phyloP scores from a whole-genome alignment of 2,888 invertebrate species.

The Ramazzottius varieornatus region DNA sequence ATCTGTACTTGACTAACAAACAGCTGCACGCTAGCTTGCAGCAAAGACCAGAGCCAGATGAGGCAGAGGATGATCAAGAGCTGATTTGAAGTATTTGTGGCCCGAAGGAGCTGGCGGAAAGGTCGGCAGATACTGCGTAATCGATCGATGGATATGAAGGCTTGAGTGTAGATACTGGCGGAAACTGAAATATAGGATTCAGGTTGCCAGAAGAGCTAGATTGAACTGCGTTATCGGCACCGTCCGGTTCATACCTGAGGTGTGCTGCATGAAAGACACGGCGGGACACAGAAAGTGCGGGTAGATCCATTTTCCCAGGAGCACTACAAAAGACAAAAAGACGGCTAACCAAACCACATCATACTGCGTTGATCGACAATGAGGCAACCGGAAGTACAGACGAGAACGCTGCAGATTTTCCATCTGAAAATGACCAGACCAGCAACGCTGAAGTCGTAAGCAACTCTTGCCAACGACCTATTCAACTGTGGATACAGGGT shows the following conservation, averaged over 20 bases:
- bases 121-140: slow-evolving; percentile 1
- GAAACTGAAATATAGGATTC: too few relatives aligned
- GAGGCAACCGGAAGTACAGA: too few relatives aligned
- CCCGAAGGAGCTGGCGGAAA: not conserved
- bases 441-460: too few relatives aligned
- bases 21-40: not conserved
- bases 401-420: too few relatives aligned
- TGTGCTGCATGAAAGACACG: slow-evolving; percentile 26
- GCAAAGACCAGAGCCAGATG: not conserved
- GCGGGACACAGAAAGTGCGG: slow-evolving; percentile 26
- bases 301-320: slow-evolving; percentile 24
- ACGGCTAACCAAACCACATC: too few relatives aligned
- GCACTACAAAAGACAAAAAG: not conserved
- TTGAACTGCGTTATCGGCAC: too few relatives aligned
- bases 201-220: too few relatives aligned
- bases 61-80: not conserved
- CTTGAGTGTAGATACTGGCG: slow-evolving; percentile 26
- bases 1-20: not conserved
- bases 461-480: too few relatives aligned
- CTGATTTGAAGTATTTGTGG: not conserved
- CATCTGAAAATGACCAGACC: too few relatives aligned
- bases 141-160: slow-evolving; percentile 27
- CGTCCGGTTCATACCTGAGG: too few relatives aligned
- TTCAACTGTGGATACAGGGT: too few relatives aligned
- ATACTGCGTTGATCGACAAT: too few relatives aligned